phyloP scores from a whole-genome alignment of 2,113 vertebrate species.

The Oreocharis arfaki region DNA sequence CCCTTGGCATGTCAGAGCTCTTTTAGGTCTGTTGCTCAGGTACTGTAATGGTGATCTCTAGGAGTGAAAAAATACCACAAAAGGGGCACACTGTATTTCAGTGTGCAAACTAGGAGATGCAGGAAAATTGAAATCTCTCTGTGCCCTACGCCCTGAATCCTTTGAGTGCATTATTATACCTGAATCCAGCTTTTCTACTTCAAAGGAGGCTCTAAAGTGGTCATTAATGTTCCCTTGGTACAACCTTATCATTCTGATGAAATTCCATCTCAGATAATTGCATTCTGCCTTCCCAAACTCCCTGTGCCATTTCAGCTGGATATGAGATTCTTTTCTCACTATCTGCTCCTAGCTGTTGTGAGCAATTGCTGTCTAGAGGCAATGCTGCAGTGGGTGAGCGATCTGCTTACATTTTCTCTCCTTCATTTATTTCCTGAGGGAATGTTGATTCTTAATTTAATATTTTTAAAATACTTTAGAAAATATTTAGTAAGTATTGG shows the following conservation, averaged over 20 bases:
- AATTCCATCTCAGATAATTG: not conserved
- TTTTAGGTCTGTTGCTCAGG: not conserved
- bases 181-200: not conserved
- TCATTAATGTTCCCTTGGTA: not conserved
- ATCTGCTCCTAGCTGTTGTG: not conserved
- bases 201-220: not conserved
- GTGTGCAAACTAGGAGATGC: not conserved
- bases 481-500: not conserved
- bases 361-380: not conserved
- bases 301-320: not conserved
- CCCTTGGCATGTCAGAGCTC: not conserved
- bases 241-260: not conserved
- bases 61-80: not conserved
- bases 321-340: not conserved
- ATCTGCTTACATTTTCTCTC: not conserved
- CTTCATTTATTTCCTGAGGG: not conserved
- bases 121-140: not conserved
- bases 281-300: not conserved
- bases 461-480: not conserved
- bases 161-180: not conserved
- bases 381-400: not conserved
- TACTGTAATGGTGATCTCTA: not conserved
- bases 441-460: not conserved
- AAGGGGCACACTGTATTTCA: not conserved
- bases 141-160: not conserved